Evolutionary conservation across 2,888 invertebrate genomes (phyloP), one percentile per base, ranked within the genome.

Genomic region (Fragum whitleyi): DNA sequence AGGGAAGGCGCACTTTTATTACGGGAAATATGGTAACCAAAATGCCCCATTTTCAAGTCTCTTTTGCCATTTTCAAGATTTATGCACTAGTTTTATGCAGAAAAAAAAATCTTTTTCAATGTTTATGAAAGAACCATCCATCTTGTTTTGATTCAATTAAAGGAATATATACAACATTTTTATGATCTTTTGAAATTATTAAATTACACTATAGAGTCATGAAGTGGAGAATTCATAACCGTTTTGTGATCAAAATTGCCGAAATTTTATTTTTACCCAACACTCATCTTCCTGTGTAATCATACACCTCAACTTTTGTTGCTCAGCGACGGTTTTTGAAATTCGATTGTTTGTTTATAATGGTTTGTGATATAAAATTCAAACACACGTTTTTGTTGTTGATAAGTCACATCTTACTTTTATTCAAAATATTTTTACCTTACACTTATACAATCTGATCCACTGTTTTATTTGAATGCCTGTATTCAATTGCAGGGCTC

Each of bases 361-460:
- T 62, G 62, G 23, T 28, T 32, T 26, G 62, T 19, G 62, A 62
- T 62, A 62, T 62, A 62, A 62, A 62, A 62, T 62, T 62, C 62
- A 62, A 62, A 62, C 62, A 62, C 62, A 62, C 62, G 62, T 62
- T 62, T 62, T 32, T 21, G 62, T 32, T 36, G 36, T 62, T 36
- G 62, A 62, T 62, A 62, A 62, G 62, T 62, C 62, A 62, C 62
- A 62, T 62, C 62, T 62, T 62, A 36, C n/a, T 36, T 62, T 32
- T 62, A 62, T 36, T 62, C 28, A 62, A 62, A 32, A 23, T 57
- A 28, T 57, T 28, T 47, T 19, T 57, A 47, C 47, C 47, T n/a
- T 3, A 47, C 6, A 39, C 39, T 39, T 39, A n/a, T n/a, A n/a
- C n/a, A n/a, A n/a, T n/a, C n/a, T n/a, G n/a, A n/a, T n/a, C n/a